A percentile compares a stretch with the other conserved stretches of the same genome.
Conservation (phyloP, 2,113 vertebrate genomes). For the Podarcis raffonei region DNA sequence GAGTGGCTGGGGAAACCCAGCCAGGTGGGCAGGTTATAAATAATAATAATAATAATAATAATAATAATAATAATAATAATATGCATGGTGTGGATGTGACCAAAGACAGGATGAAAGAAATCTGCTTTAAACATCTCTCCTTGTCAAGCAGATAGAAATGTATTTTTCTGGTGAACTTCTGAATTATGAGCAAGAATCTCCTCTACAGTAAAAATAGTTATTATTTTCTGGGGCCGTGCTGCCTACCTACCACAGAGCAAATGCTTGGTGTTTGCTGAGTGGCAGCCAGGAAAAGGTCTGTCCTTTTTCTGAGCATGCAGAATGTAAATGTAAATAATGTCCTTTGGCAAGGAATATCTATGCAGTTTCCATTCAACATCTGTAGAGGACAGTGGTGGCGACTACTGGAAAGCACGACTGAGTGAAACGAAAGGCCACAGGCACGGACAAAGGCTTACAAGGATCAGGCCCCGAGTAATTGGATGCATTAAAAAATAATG, state of each 20-base stretch:
- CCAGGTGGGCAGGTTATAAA: too few relatives aligned
- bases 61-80: too few relatives aligned
- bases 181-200: slow-evolving; percentile 58
- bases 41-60: too few relatives aligned
- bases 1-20: too few relatives aligned
- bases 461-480: slow-evolving; percentile 34
- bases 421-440: slow-evolving; percentile 31
- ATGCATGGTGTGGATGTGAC: too few relatives aligned
- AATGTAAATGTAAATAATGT: slow-evolving; percentile 53
- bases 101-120: slow-evolving; percentile 37
- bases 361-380: slow-evolving; percentile 42
- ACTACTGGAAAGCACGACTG: slow-evolving; percentile 14
- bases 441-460: slow-evolving; percentile 12
- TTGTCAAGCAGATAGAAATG: slow-evolving; percentile 55
- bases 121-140: slow-evolving; percentile 58
- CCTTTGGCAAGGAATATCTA: slow-evolving; percentile 51
- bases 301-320: slow-evolving; percentile 35
- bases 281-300: slow-evolving; percentile 63
- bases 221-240: slow-evolving; percentile 60
- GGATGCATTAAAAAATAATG: slow-evolving; percentile 31
- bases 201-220: slow-evolving; percentile 59
- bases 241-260: slow-evolving; percentile 55
- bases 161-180: slow-evolving; percentile 61
- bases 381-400: not conserved
- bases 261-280: slow-evolving; percentile 48